Conservation (phyloP, 2,888 invertebrate genomes). For the Chydorus sphaericus region DNA sequence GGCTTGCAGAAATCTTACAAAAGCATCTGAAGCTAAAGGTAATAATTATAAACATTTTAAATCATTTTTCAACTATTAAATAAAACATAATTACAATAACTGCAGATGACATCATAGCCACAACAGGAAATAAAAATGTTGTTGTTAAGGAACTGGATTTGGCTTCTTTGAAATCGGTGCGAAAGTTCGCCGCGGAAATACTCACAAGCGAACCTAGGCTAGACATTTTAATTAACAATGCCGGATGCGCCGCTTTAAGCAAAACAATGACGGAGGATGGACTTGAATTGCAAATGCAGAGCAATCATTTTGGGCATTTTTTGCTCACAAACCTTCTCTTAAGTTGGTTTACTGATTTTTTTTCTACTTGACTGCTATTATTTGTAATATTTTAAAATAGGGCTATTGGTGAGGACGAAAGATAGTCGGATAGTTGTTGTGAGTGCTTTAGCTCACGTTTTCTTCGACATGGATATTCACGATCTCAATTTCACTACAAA, state of each 20-base stretch:
- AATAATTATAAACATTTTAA: neutral
- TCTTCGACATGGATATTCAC: constrained; percentile 31
- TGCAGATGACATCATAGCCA: constrained; percentile 6
- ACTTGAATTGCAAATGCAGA: constrained; percentile 77
- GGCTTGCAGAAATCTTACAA: constrained; percentile 65
- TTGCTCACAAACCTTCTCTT: constrained; percentile 77
- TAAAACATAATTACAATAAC: neutral
- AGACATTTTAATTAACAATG: constrained; percentile 77
- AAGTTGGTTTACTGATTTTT: constrained; percentile 36
- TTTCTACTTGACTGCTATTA: neutral
- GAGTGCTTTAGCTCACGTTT: constrained; percentile 60
- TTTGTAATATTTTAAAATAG: constrained; percentile 28
- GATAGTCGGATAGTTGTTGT: constrained; percentile 66
- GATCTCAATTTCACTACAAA: constrained; percentile 12
- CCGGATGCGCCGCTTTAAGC: constrained; percentile 55
- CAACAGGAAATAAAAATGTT: constrained; percentile 33
- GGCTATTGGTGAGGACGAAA: constrained; percentile 55
- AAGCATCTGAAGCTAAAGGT: constrained; percentile 54
- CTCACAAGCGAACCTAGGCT: constrained; percentile 52
- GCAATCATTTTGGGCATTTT: constrained; percentile 89
- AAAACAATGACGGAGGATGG: constrained; percentile 58
- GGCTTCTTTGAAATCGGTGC: constrained; percentile 58
- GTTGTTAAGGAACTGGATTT: constrained; percentile 60
- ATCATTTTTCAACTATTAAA: neutral
- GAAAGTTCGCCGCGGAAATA: constrained; percentile 69